Evolutionary conservation across 2,888 invertebrate genomes (phyloP).

Genomic region (Ecliptopera silaceata): DNA sequence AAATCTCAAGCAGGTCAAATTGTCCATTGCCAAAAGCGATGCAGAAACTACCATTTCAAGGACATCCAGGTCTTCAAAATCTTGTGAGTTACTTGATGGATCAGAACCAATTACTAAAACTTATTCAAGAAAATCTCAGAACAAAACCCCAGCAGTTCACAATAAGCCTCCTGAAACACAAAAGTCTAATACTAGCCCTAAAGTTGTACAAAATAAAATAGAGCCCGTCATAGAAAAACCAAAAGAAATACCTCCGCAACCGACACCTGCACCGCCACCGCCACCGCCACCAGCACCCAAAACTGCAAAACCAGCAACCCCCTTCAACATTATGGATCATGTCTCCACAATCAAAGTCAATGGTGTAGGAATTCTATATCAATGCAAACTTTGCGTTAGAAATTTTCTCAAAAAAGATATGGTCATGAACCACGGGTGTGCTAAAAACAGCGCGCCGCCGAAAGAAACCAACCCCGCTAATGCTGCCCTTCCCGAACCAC

Average conservation of each 20-base stretch:
- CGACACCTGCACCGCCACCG: neutral
- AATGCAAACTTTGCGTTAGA: constrained; percentile 74
- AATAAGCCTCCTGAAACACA: constrained; percentile 11
- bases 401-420: constrained; percentile 73
- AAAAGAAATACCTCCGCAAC: constrained; percentile 34
- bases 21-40: constrained; percentile 40
- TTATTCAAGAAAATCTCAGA: constrained; percentile 22
- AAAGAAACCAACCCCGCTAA: constrained; percentile 54
- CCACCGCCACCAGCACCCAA: neutral
- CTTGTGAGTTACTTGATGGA: constrained; percentile 8
- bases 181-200: constrained; percentile 5
- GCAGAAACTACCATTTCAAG: constrained; percentile 32
- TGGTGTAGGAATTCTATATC: constrained; percentile 73
- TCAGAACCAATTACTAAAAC: constrained; percentile 12
- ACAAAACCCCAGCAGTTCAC: constrained; percentile 16
- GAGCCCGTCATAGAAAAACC: constrained; percentile 26
- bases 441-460: constrained; percentile 65
- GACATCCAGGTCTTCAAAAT: constrained; percentile 19
- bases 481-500: constrained; percentile 52
- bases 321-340: constrained; percentile 74
- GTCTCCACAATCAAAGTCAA: constrained; percentile 74
- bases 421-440: constrained; percentile 69
- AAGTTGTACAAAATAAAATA: constrained; percentile 20
- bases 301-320: constrained; percentile 35
- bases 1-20: constrained; percentile 45